These are phyloP conservation scores for Heliconius hermathena DNA, from an alignment of 1,140 invertebrate genomes.

Conservation along the genomic window DNA sequence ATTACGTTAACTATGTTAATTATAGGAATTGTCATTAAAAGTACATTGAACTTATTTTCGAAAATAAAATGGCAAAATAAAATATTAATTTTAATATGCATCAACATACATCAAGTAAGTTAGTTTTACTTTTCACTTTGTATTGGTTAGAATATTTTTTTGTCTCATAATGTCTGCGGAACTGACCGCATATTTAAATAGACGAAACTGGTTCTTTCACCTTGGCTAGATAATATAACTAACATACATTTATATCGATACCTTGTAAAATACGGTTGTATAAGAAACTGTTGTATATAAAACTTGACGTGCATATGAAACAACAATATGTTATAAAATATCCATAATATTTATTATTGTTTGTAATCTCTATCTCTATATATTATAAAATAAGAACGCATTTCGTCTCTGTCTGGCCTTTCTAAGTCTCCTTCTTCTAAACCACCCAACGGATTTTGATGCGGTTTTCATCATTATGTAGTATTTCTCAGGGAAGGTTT, in stretches of 20 bases:
- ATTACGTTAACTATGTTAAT: no score
- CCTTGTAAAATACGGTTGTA: constrained; percentile 13
- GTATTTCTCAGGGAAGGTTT: no score
- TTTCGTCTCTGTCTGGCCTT: no score
- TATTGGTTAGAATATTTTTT: not conserved
- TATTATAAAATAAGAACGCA: no score
- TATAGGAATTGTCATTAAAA: no score
- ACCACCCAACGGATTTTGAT: no score
- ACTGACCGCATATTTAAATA: not conserved
- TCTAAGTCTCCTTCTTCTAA: no score
- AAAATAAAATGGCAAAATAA: no score
- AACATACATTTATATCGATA: constrained; percentile 5
- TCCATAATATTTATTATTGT: no score
- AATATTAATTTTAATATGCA: not conserved
- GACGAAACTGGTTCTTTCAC: constrained; percentile 4
- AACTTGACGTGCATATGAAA: not conserved
- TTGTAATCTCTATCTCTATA: no score
- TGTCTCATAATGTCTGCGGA: not conserved
- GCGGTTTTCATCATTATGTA: no score
- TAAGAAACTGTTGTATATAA: not conserved
- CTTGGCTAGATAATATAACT: not conserved
- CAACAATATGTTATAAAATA: not conserved
- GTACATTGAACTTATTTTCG: no score
- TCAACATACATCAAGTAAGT: not conserved
- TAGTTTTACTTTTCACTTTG: not conserved